These are phyloP conservation scores for Lacanobia oleracea DNA, from an alignment of 2,888 invertebrate species.

Conservation along the genomic window DNA sequence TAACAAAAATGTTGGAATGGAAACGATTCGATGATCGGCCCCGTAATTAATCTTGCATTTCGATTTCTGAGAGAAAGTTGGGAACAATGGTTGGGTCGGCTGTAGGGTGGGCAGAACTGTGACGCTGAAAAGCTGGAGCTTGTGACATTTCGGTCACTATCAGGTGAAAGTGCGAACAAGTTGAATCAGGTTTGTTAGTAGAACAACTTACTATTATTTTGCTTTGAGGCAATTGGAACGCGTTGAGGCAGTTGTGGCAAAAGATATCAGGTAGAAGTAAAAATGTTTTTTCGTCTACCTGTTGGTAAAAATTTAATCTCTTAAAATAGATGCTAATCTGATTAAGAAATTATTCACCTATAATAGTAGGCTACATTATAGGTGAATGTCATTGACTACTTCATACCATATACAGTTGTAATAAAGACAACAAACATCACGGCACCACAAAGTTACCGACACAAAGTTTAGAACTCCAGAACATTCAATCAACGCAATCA, in stretches of 20 bases:
- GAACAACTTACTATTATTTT: neutral
- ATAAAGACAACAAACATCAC: neutral
- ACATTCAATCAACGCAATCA: conserved; percentile 45
- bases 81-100: conserved; percentile 11
- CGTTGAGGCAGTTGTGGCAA: neutral
- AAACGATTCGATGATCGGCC: conserved; percentile 57
- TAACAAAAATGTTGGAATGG: conserved; percentile 65
- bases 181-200: neutral
- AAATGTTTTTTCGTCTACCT: too few species aligned
- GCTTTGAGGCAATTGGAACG: neutral
- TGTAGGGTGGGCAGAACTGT: conserved; percentile 4
- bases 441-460: neutral
- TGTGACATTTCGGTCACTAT: neutral
- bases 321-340: too few species aligned
- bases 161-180: neutral
- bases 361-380: too few species aligned
- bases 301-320: too few species aligned
- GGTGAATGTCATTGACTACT: too few species aligned
- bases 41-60: conserved; percentile 60
- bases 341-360: too few species aligned
- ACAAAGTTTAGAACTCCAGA: conserved; percentile 25
- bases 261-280: too few species aligned
- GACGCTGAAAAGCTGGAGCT: neutral
- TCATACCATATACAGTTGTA: neutral
- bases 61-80: conserved; percentile 49